Conservation (phyloP, 2,113 vertebrate species). For the Otolemur garnettii region DNA sequence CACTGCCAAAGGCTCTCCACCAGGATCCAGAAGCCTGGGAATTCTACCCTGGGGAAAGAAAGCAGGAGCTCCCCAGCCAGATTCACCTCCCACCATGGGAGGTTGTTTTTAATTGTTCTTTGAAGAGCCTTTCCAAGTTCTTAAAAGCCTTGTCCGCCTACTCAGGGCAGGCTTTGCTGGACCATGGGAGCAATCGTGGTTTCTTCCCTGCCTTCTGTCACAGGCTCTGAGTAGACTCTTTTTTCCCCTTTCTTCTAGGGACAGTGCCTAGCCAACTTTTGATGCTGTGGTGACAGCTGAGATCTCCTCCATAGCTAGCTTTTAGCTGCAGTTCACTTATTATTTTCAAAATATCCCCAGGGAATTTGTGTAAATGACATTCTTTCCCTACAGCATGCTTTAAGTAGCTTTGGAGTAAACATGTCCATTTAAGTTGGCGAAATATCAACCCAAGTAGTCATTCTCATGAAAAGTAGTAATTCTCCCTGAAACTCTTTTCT, state of each 20-base stretch:
- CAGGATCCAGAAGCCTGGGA: conserved; percentile 83
- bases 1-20: conserved; percentile 74
- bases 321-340: neutral
- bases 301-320: conserved; percentile 1
- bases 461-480: neutral
- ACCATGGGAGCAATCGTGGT: neutral
- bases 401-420: conserved; percentile 26
- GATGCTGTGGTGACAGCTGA: conserved; percentile 29
- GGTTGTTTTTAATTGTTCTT: conserved; percentile 84
- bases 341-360: conserved; percentile 48
- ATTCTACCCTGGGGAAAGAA: conserved; percentile 81
- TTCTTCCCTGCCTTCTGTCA: conserved; percentile 21
- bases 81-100: conserved; percentile 78
- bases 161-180: conserved; percentile 69
- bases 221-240: neutral
- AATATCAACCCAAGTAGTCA: neutral
- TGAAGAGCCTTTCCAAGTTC: conserved; percentile 83
- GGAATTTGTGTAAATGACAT: conserved; percentile 21
- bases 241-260: conserved; percentile 32
- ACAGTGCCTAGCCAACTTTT: neutral
- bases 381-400: neutral
- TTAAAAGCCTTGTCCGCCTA: conserved; percentile 75
- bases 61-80: conserved; percentile 75
- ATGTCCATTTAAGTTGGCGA: neutral
- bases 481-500: neutral